A percentile compares a stretch with the other conserved stretches of the same genome.
These are phyloP conservation scores for Mnemiopsis leidyi DNA, from an alignment of 37 sponge, comb jelly and placozoan genomes.

Conservation along the genomic window DNA sequence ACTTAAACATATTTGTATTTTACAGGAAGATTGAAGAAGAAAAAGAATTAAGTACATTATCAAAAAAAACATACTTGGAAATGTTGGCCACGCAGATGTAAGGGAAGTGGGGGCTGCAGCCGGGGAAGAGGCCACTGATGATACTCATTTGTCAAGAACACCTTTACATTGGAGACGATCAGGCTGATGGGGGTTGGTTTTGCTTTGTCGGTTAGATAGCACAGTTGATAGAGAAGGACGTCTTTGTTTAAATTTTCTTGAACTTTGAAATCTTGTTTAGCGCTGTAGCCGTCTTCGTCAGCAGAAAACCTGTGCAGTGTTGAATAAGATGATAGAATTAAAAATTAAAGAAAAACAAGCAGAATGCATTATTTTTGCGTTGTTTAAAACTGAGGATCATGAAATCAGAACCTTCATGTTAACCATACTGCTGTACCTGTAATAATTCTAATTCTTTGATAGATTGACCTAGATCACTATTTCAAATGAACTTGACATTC, in stretches of 20 bases:
- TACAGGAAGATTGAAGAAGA: not conserved
- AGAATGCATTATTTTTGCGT: too few species aligned
- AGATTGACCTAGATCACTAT: too few species aligned
- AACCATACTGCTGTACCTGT: too few species aligned
- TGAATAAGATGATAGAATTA: too few species aligned
- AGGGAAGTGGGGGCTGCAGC: slow-evolving; percentile 1
- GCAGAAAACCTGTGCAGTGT: not conserved
- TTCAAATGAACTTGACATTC: too few species aligned
- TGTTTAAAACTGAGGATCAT: too few species aligned
- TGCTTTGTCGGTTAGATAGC: not conserved
- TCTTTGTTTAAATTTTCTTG: not conserved
- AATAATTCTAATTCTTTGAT: too few species aligned
- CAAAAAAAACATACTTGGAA: slow-evolving; percentile 30
- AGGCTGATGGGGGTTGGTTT: not conserved
- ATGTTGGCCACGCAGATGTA: not conserved
- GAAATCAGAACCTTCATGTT: too few species aligned
- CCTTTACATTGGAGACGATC: not conserved
- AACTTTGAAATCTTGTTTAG: not conserved
- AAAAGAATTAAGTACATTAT: too few species aligned
- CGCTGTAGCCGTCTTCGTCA: not conserved
- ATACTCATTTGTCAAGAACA: not conserved
- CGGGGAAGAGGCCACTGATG: slow-evolving; percentile 36
- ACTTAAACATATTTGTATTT: not conserved
- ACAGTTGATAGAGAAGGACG: not conserved
- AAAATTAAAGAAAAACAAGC: too few species aligned